Conservation (phyloP, 2,888 invertebrate species). For the Dynastes maya region DNA sequence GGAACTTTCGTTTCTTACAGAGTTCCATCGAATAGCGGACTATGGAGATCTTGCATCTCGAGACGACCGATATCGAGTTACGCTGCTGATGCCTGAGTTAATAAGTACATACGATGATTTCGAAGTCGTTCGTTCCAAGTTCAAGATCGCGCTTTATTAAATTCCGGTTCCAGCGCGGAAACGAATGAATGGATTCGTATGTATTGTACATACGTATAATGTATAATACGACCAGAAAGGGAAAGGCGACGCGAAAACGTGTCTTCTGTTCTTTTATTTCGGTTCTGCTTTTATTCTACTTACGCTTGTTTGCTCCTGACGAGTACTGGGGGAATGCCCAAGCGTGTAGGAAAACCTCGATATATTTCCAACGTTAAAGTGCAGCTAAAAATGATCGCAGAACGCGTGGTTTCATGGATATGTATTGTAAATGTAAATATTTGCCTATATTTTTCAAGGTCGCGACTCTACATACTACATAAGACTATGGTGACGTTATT, state of each 20-base stretch:
- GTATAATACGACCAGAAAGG: constrained; percentile 19
- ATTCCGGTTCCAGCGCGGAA: constrained; percentile 32
- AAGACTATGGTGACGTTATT: constrained; percentile 19
- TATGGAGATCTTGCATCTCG: constrained; percentile 5
- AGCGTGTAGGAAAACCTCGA: constrained; percentile 1
- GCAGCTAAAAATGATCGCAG: background rate
- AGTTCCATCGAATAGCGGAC: constrained; percentile 16
- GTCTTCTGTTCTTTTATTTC: constrained; percentile 9
- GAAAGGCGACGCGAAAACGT: constrained; percentile 25
- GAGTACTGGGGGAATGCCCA: background rate
- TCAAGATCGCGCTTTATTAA: constrained; percentile 40
- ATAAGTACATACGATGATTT: background rate
- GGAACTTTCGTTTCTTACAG: constrained; percentile 15
- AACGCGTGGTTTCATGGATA: background rate
- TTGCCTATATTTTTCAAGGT: constrained; percentile 17
- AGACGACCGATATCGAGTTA: constrained; percentile 13
- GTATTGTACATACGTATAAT: background rate
- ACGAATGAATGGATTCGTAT: constrained; percentile 38
- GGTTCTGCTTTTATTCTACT: constrained; percentile 1
- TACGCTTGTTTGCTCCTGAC: background rate
- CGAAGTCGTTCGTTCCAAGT: constrained; percentile 20
- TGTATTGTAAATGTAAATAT: constrained; percentile 17
- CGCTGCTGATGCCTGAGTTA: background rate
- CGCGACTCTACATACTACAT: background rate
- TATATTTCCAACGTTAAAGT: background rate